Evolutionary conservation across 2,888 invertebrate genomes (phyloP).

Genomic region (Acheta domesticus): DNA sequence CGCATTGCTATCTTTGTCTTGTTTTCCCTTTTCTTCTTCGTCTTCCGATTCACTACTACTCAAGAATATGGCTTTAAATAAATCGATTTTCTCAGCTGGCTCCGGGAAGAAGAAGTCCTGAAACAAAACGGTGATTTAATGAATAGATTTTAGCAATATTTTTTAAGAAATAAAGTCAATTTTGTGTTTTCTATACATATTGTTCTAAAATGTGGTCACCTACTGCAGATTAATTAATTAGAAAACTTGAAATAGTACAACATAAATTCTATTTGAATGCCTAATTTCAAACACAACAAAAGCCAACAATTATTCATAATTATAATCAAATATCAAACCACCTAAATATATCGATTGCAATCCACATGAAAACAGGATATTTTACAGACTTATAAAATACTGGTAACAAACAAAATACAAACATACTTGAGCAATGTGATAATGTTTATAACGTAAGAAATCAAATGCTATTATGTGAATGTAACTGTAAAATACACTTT

Average conservation of each 20-base stretch:
- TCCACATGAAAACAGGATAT: too few species aligned
- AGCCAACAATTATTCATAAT: too few species aligned
- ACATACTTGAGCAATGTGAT: background rate
- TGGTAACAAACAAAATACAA: background rate
- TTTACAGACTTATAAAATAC: background rate
- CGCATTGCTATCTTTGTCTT: background rate
- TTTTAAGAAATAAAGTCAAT: background rate
- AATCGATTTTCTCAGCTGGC: slow-evolving; percentile 63
- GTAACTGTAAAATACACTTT: too few species aligned
- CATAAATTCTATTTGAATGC: too few species aligned
- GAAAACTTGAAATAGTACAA: too few species aligned
- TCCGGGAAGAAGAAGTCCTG: slow-evolving; percentile 42
- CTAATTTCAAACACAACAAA: too few species aligned
- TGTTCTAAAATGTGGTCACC: too few species aligned
- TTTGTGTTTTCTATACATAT: background rate
- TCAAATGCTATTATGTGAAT: too few species aligned
- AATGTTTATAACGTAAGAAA: too few species aligned
- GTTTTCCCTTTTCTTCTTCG: slow-evolving; percentile 49
- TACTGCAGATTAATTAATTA: too few species aligned
- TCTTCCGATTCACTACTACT: slow-evolving; percentile 67
- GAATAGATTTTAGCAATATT: too few species aligned
- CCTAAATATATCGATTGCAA: background rate
- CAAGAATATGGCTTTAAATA: slow-evolving; percentile 87
- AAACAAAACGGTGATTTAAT: background rate
- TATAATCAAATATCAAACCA: too few species aligned